Evolutionary conservation across 1,140 invertebrate species (phyloP).

Genomic region (Oscheius sp.): DNA sequence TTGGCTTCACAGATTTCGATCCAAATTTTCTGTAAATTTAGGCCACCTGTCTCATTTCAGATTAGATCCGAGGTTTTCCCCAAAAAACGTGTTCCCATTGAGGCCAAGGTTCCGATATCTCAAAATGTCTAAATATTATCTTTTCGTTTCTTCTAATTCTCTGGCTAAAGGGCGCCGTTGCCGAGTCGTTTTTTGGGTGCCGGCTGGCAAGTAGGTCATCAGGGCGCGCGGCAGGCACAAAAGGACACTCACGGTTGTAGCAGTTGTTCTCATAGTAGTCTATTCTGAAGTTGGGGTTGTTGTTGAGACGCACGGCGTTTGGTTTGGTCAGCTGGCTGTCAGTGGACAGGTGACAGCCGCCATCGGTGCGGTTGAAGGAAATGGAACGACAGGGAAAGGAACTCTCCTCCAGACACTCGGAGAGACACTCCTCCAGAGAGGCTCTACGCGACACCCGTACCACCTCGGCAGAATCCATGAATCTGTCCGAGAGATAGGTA

Average conservation of each 20-base stretch:
- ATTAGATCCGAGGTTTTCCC: no score
- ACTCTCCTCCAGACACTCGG: constrained; percentile 56
- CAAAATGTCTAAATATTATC: no score
- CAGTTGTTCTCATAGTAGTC: constrained; percentile 62
- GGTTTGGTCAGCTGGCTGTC: constrained; percentile 60
- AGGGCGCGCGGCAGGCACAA: no score
- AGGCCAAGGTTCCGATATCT: no score
- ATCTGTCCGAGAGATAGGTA: constrained; percentile 60
- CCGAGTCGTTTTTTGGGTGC: no score
- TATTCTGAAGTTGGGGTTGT: constrained; percentile 59
- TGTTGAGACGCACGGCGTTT: constrained; percentile 52
- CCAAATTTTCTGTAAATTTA: no score
- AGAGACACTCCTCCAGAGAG: constrained; percentile 57
- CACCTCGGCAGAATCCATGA: constrained; percentile 51
- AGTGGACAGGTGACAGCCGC: constrained; percentile 55
- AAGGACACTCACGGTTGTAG: constrained; percentile 51
- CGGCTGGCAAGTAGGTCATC: no score
- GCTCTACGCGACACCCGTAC: constrained; percentile 23
- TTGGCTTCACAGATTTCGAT: no score
- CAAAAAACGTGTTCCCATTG: no score
- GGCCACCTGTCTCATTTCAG: no score
- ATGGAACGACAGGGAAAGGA: constrained; percentile 51
- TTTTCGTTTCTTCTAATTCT: no score
- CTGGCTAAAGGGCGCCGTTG: no score
- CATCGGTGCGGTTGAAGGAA: constrained; percentile 59